Base-by-base conservation (phyloP, 2,113 vertebrate genomes). In the Mixornis gularis region DNA sequence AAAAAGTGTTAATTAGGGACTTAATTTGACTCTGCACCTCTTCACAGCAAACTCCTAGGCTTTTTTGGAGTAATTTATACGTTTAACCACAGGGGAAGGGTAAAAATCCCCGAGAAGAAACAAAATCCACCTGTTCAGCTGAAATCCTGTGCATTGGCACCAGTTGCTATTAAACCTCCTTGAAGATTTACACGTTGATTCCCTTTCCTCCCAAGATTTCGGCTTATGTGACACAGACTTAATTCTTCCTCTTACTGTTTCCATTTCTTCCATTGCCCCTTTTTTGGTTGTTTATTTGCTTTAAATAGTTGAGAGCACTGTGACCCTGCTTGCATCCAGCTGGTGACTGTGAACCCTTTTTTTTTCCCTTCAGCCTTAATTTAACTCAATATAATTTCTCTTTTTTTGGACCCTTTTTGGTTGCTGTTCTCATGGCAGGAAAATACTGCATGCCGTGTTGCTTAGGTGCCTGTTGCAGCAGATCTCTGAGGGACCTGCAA, bases 11-110 rank as follows among this genome's bases (percentile, higher is more conserved):
- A 56, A 66, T 32, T 38, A 16, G 10, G 26, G 30, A 53, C 66
- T 73, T 65, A 6, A 12, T 41, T 36, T 30, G 22, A 13, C 18
- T 66, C 38, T 77, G 90, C 21, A 30, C 4, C 7, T 13, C 32
- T 41, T 70, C 46, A 6, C 10, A 17, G 11, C 60, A 69, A 86
- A 44, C 10, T 56, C 13, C 30, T 12, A 49, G 60, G 32, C 26
- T 49, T 80, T 89, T 89, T 43, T 70, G 46, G 48, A 51, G 24
- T 49, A 14, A 29, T 68, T 81, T 55, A 10, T 62, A 25, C 12
- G 15, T 65, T 27, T 64, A 53, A 82, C 17, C 5, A n/a, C 7
- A 51, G 17, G 0, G 2, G 15, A 10, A 3, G 15, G 12, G 4
- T 38, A 15, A 59, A 55, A 64, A n/a, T 4, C 4, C 29, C 9